These are phyloP conservation scores for Abrostola triplasia DNA, from an alignment of 2,888 invertebrate genomes.

Conservation along the genomic window DNA sequence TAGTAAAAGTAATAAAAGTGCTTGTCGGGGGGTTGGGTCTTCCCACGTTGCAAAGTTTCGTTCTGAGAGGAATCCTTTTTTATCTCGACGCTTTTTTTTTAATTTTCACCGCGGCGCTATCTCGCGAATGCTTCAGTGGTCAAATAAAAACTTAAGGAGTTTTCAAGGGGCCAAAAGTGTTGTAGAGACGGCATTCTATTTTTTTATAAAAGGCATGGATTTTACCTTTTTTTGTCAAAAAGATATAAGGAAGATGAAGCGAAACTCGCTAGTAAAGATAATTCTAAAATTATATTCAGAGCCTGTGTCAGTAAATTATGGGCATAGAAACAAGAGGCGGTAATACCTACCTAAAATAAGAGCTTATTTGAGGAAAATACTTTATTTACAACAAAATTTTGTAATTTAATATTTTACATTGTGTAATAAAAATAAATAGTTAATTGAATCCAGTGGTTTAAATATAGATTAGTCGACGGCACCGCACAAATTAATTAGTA, in stretches of 20 bases:
- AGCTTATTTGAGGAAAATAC: slow-evolving; percentile 42
- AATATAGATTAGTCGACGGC: background rate
- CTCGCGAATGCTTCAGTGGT: slow-evolving; percentile 88
- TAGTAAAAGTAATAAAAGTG: slow-evolving; percentile 63
- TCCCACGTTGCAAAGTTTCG: slow-evolving; percentile 65
- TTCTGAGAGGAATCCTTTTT: slow-evolving; percentile 68
- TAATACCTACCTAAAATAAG: slow-evolving; percentile 30
- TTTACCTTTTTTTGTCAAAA: background rate
- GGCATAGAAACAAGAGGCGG: slow-evolving; percentile 9
- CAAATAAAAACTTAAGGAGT: slow-evolving; percentile 88
- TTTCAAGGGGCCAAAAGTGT: slow-evolving; percentile 70
- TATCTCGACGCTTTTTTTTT: slow-evolving; percentile 76
- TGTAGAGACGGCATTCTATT: slow-evolving; percentile 47
- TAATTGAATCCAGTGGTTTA: slow-evolving; percentile 26
- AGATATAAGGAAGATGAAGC: background rate
- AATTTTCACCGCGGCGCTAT: slow-evolving; percentile 87
- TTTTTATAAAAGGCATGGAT: background rate
- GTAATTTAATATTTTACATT: slow-evolving; percentile 27
- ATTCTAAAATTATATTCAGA: background rate
- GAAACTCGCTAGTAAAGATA: too few relatives aligned
- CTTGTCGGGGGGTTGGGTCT: slow-evolving; percentile 43
- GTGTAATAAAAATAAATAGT: slow-evolving; percentile 23
- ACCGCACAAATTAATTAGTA: too few relatives aligned
- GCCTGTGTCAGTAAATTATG: too few relatives aligned
- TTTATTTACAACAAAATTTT: slow-evolving; percentile 33